Base-by-base conservation (phyloP, 2,888 invertebrate species). In the Pristionchus exspectatus region DNA sequence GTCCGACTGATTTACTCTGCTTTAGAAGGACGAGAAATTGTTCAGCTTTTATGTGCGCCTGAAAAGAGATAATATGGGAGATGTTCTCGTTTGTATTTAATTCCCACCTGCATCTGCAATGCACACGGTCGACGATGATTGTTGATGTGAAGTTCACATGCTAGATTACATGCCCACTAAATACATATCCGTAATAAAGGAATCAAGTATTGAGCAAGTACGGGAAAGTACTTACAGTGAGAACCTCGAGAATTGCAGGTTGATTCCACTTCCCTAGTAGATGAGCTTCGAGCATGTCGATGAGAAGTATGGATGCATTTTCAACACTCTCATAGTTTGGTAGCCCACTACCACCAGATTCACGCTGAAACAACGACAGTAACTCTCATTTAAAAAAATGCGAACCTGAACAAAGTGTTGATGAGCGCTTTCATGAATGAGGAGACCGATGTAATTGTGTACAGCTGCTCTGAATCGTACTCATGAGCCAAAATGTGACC, bases 351-450 rank as follows among this genome's bases (percentile, higher is more conserved):
- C 30, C 30, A 69, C 27, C 50, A 3, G 87, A 44, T 27, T 87
- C 87, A 3, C 69, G 44, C 87, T 87, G 24, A n/a, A n/a, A n/a
- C 21, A 38, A 87, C 44, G 18, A 74, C 9, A 12, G 27, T 50
- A 9, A 9, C 69, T 14, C 3, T 69, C 1, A 69, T 21, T 38
- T 21, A n/a, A 14, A 21, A 9, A 30, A 30, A 56, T 9, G 27
- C 56, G 33, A 69, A 88, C 81, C 83, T 90, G 72, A 16, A 89
- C 90, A 72, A 92, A 92, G 50, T 89, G 90, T 27, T 90, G 89
- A 88, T 93, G 92, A 2, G 92, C 91, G 69, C 83, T 90, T 87
- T 93, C 93, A 44, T 93, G 93, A 5, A 93, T 88, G 18, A 92
- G 84, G 10, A 92, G 88, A 54, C 92, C 92, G 7, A 90, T 90